These are phyloP conservation scores for Ardeotis arabs DNA, from an alignment of 2,113 vertebrate species.

Conservation along the genomic window DNA sequence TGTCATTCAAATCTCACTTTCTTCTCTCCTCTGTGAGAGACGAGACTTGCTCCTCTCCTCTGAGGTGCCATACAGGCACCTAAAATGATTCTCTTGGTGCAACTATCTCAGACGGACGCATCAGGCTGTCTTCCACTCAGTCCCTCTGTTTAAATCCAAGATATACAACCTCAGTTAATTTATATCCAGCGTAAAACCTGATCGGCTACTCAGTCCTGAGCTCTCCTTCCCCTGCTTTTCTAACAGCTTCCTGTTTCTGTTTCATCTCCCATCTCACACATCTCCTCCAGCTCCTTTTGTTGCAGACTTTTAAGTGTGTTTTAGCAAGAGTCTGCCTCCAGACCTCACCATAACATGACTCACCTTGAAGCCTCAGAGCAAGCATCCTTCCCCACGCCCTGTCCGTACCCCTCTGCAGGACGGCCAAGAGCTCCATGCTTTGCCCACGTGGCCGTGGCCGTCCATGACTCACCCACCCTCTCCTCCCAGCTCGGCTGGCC, in stretches of 20 bases:
- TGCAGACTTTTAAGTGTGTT: fast-evolving
- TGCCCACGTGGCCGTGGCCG: fast-evolving
- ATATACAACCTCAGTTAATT: neutral
- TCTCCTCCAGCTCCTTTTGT: neutral
- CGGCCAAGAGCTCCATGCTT: neutral
- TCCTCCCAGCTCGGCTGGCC: neutral
- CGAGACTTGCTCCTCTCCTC: neutral
- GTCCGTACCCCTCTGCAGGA: fast-evolving
- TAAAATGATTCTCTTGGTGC: neutral
- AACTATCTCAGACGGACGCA: neutral
- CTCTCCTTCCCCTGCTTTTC: neutral
- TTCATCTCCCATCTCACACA: too few relatives aligned
- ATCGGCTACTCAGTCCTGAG: neutral
- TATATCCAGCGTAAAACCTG: neutral
- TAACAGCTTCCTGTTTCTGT: neutral
- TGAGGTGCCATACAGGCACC: neutral
- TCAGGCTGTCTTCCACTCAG: neutral
- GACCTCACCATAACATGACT: neutral
- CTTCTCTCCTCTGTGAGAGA: neutral
- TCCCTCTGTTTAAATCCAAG: neutral
- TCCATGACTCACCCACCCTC: neutral
- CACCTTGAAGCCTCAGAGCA: neutral
- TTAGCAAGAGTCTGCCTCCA: neutral
- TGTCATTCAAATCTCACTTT: neutral
- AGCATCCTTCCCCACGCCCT: neutral